phyloP scores from a whole-genome alignment of 2,888 invertebrate species.

The Entomobrya proxima region DNA sequence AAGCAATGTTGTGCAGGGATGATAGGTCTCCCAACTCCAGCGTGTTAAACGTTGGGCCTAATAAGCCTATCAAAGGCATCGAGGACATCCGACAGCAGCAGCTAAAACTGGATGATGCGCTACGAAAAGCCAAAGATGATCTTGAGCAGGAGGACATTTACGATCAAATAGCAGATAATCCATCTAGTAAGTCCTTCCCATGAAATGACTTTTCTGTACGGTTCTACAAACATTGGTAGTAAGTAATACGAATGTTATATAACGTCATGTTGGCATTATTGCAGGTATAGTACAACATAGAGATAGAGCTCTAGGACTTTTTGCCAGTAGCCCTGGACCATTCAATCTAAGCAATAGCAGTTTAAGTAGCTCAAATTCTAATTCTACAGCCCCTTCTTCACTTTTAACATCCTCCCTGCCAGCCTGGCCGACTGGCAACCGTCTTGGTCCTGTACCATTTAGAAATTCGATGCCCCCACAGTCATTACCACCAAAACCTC shows the following conservation, averaged over 20 bases:
- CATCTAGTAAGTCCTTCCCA: slow-evolving; percentile 77
- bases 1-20: slow-evolving; percentile 81
- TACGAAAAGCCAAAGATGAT: slow-evolving; percentile 80
- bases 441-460: slow-evolving; percentile 73
- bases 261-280: not conserved
- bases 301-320: slow-evolving; percentile 69
- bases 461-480: slow-evolving; percentile 70
- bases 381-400: slow-evolving; percentile 67
- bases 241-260: not conserved
- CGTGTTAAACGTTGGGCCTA: slow-evolving; percentile 75
- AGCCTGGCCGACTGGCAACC: slow-evolving; percentile 69
- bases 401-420: slow-evolving; percentile 60
- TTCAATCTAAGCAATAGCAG: slow-evolving; percentile 75
- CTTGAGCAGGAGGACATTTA: slow-evolving; percentile 80
- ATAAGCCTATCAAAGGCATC: slow-evolving; percentile 68
- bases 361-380: slow-evolving; percentile 74
- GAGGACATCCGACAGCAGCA: slow-evolving; percentile 77
- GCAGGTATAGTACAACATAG: slow-evolving; percentile 74
- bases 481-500: slow-evolving; percentile 71
- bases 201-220: not conserved
- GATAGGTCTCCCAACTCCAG: slow-evolving; percentile 77
- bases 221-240: too few relatives aligned
- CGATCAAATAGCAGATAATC: slow-evolving; percentile 79
- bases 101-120: slow-evolving; percentile 79
- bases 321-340: slow-evolving; percentile 63